These are phyloP conservation scores for Boulengeromyrus knoepffleri DNA, from an alignment of 2,113 vertebrate species.

Conservation along the genomic window DNA sequence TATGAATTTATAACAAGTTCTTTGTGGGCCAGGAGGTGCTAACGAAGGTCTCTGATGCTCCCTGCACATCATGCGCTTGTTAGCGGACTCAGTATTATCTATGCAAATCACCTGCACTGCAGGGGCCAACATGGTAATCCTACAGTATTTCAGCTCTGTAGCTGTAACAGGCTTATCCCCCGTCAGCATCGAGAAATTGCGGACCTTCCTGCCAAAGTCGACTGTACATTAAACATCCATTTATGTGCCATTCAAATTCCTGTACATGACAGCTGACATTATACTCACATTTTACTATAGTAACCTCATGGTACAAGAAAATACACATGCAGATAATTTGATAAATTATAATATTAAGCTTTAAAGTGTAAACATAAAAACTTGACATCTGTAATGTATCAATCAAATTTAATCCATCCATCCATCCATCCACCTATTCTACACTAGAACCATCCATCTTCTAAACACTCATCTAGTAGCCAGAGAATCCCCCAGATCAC, in stretches of 20 bases:
- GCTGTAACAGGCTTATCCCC: not conserved
- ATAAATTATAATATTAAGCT: not conserved
- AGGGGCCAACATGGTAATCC: not conserved
- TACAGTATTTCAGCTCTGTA: not conserved
- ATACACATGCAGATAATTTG: not conserved
- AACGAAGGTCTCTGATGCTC: not conserved
- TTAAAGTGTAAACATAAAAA: not conserved
- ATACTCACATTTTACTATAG: not conserved
- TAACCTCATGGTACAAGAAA: not conserved
- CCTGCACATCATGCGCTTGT: not conserved
- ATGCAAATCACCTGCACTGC: conserved; percentile 10
- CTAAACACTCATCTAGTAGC: not conserved
- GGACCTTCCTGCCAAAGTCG: not conserved
- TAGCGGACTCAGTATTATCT: conserved; percentile 10
- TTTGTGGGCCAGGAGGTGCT: conserved; percentile 3
- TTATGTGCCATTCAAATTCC: not conserved
- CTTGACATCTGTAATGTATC: not conserved
- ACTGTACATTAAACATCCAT: not conserved
- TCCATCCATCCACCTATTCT: not conserved
- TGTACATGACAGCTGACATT: not conserved
- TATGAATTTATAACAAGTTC: not conserved
- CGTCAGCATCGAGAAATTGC: not conserved
- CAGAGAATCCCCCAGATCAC: not conserved
- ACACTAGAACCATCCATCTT: not conserved
- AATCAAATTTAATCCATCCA: not conserved